These are phyloP conservation scores for Patiria miniata DNA, from an alignment of 35 echinoderm and acorn worm genomes.

Conservation along the genomic window DNA sequence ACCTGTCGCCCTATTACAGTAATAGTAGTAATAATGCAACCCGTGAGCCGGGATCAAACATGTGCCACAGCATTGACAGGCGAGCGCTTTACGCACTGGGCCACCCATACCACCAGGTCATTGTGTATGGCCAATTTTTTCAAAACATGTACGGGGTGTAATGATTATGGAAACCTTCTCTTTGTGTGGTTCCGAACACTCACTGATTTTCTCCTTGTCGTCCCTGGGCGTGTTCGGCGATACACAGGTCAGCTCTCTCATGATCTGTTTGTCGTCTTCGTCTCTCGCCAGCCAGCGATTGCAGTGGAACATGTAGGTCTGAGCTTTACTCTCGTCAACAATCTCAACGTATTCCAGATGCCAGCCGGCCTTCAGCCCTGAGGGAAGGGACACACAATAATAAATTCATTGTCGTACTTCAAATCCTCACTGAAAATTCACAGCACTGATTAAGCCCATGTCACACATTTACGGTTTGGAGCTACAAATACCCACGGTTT, in stretches of 20 bases:
- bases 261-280: constrained; percentile 80
- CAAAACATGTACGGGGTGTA: no score
- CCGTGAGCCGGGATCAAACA: no score
- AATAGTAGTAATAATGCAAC: no score
- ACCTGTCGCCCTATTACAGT: no score
- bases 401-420: background rate
- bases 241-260: constrained; percentile 80
- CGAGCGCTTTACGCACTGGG: no score
- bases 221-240: constrained; percentile 65
- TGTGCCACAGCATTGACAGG: no score
- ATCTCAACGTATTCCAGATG: constrained; percentile 84
- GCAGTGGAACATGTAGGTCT: constrained; percentile 84
- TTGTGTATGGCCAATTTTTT: no score
- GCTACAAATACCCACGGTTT: no score
- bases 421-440: background rate
- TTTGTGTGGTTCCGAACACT: constrained; percentile 17
- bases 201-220: constrained; percentile 94
- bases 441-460: background rate
- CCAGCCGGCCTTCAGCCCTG: constrained; percentile 87
- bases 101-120: no score
- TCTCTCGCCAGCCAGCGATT: constrained; percentile 78
- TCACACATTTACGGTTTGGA: no score
- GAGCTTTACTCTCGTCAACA: constrained; percentile 54
- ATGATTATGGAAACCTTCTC: no score
- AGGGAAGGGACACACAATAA: background rate